Base-by-base conservation (phyloP, 1,140 invertebrate genomes). In the Plodia interpunctella region DNA sequence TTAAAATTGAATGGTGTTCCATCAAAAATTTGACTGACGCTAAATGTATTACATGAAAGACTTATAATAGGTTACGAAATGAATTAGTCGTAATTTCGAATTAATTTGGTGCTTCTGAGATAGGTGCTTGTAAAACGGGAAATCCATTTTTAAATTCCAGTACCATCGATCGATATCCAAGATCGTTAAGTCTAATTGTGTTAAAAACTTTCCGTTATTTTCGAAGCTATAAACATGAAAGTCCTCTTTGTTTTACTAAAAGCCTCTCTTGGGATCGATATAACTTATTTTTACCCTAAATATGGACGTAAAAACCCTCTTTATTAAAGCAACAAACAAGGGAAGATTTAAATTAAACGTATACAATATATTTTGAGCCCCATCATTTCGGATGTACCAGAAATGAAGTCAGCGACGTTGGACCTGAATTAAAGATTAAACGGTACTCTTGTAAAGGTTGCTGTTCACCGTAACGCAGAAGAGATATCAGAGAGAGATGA, bases 391-490 rank as follows among this genome's bases (percentile, higher is more conserved):
- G 30, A 32, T 32, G 10, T 32, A 32, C 30, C 4, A 32, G 30
- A 25, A 73, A 80, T 68, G 59, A 76, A 74, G 68, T 72, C 65
- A 62, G 56, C 68, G 65, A 75, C 63, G 65, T 70, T 62, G 66
- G 65, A 76, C 77, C 80, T 70, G 67, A 77, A 83, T 85, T 82
- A 80, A 85, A 83, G 77, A 80, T 85, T 77, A 78, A 84, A 81
- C 69, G 72, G 62, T 67, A 66, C 74, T 73, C 73, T 59, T 67
- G 78, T 78, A 81, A 25, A 6, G 21, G 21, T 6, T 25, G 21
- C 2, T 25, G 21, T 25, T 6, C 21, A 25, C 21, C 21, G n/a
- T n/a, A 25, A 6, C 2, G 21, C 6, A 25, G 21, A 25, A 25
- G 6, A 25, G 21, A 25, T 2, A 25, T 6, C 2, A 3, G 21